Evolutionary conservation across 2,113 vertebrate genomes (phyloP).

Genomic region (Macroglossus sobrinus): DNA sequence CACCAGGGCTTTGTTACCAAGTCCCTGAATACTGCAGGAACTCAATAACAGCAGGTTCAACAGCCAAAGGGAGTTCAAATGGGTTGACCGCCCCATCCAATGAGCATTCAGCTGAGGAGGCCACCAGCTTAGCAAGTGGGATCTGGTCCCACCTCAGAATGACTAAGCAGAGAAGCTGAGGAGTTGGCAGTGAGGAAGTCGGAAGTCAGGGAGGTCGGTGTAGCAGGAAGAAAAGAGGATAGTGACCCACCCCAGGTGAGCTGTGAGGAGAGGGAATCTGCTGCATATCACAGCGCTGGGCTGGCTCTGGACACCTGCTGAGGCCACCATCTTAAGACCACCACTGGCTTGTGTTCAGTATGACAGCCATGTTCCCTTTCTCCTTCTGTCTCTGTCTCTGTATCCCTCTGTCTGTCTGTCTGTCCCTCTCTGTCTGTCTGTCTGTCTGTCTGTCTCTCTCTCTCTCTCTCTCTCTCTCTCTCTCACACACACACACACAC

Average conservation of each 20-base stretch:
- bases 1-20: not conserved
- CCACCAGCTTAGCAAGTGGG: not conserved
- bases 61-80: not conserved
- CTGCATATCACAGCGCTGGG: not conserved
- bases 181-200: not conserved
- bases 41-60: not conserved
- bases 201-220: not conserved
- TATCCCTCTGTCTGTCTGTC: too few species aligned
- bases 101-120: not conserved
- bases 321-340: not conserved
- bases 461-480: not conserved
- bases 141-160: not conserved
- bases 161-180: not conserved
- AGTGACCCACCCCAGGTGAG: not conserved
- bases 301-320: not conserved
- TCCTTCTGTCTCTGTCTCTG: not conserved
- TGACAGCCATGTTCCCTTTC: not conserved
- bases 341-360: too few species aligned
- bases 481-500: not conserved
- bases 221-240: constrained; percentile 14
- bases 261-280: not conserved
- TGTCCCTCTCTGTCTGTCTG: too few species aligned
- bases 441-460: not conserved
- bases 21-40: not conserved
- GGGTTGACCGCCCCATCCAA: not conserved